phyloP scores from a whole-genome alignment of 2,113 vertebrate genomes.

The Malaclemys terrapin region DNA sequence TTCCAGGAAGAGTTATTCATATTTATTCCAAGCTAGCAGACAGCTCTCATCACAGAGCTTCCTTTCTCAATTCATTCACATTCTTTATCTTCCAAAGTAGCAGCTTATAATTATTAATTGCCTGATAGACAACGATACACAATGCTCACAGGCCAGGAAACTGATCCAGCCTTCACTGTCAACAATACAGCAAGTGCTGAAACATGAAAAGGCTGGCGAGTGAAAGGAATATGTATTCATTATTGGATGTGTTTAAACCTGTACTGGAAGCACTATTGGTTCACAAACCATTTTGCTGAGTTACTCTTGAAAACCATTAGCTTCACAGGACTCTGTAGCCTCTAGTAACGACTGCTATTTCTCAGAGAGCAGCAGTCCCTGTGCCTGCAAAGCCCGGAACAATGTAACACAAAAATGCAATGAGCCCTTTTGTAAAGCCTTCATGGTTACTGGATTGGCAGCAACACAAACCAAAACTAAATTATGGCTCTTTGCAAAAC shows the following conservation, averaged over 20 bases:
- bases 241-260: not conserved
- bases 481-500: not conserved
- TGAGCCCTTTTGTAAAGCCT: not conserved
- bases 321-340: not conserved
- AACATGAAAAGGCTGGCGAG: not conserved
- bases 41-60: not conserved
- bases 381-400: slow-evolving; percentile 2
- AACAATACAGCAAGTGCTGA: not conserved
- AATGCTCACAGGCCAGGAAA: not conserved
- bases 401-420: not conserved
- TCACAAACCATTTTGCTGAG: not conserved
- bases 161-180: not conserved
- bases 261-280: not conserved
- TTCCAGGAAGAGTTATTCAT: not conserved
- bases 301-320: not conserved
- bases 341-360: not conserved
- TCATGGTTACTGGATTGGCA: not conserved
- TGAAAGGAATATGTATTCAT: not conserved
- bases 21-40: not conserved
- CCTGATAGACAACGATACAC: not conserved
- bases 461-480: not conserved
- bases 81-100: not conserved
- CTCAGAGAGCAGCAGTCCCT: not conserved
- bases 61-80: not conserved
- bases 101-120: not conserved